Base-by-base conservation (phyloP, 2,113 vertebrate species). In the Leuciscus idus region DNA sequence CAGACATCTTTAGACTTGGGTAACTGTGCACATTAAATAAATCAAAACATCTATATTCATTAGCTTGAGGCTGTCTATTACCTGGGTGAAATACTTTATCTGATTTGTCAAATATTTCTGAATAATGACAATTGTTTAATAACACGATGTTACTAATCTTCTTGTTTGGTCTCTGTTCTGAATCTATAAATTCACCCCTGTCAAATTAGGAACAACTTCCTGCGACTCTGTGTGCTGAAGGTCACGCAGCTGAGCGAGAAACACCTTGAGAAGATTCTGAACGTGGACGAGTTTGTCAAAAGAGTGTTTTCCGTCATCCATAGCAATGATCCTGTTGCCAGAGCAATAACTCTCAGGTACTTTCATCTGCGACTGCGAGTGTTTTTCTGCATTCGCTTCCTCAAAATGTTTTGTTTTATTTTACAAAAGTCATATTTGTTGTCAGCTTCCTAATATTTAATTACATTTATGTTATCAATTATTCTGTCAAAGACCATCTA, bases 221-320 rank as follows among this genome's bases (percentile, higher is more conserved):
- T 99, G 84, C 96, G 98, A 8, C 95, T 99, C 0, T 99, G 98
- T 90, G 98, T 99, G 81, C 94, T 99, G 84, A 99, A 99, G 93
- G 98, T 99, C 33, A 99, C 98, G 5, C 98, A 99, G 70, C 98
- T 99, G 93, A 99, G 98, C 28, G 98, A 99, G 92, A 99, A 99
- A 88, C 98, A 99, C 88, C 91, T 99, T 36, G 98, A 99, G 91
- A 99, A 99, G 94, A 99, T 99, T 89, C 94, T 99, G 28, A 99
- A 99, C 2, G 98, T 99, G 89, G 98, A 99, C 78, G 98, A 99
- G 86, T 99, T 99, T 93, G 97, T 99, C 59, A 99, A 99, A 93
- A 95, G 98, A 87, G 95, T 99, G 79, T 99, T 99, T 92, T 98
- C 98, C 1, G 98, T 99, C 86, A 99, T 99, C 87, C 98, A 99